Conservation (phyloP, 2,797 vertebrate genomes). For the Psittacula derbiana region DNA sequence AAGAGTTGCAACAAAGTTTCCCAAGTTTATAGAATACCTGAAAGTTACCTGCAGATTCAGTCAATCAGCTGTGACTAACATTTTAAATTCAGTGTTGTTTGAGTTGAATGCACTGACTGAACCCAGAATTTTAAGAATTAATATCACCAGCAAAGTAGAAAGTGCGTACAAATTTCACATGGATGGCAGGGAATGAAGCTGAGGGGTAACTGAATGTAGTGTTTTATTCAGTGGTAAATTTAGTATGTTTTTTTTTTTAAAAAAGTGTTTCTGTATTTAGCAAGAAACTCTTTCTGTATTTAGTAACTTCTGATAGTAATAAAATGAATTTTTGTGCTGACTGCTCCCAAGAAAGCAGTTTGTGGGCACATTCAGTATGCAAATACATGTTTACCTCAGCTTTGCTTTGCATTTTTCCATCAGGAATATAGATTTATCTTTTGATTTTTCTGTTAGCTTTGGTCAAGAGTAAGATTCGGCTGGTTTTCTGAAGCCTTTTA, state of each 20-base stretch:
- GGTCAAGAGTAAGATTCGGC: background rate
- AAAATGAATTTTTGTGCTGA: constrained; percentile 38
- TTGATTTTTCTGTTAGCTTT: background rate
- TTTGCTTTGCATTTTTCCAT: constrained; percentile 38
- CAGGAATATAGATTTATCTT: background rate
- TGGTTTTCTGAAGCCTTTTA: background rate
- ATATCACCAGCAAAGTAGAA: background rate
- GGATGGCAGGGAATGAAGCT: background rate
- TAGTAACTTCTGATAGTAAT: constrained; percentile 35
- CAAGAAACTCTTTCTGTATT: constrained; percentile 16
- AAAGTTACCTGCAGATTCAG: background rate
- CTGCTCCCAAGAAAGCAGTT: background rate
- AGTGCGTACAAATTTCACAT: background rate
- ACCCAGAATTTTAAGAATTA: background rate
- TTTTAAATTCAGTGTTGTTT: background rate
- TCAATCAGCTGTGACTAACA: background rate
- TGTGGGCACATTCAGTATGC: constrained; percentile 15
- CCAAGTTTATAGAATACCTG: background rate
- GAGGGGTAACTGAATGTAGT: background rate
- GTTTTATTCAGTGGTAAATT: background rate
- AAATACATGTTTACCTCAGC: constrained; percentile 35
- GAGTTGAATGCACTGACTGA: background rate
- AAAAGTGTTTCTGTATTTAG: constrained; percentile 33
- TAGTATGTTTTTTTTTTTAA: background rate
- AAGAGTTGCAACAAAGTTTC: background rate